Percentiles rank a stretch among this genome's conserved stretches.
Evolutionary conservation across 1,140 invertebrate genomes (phyloP).

Genomic region (Drosophila chauvacae): DNA sequence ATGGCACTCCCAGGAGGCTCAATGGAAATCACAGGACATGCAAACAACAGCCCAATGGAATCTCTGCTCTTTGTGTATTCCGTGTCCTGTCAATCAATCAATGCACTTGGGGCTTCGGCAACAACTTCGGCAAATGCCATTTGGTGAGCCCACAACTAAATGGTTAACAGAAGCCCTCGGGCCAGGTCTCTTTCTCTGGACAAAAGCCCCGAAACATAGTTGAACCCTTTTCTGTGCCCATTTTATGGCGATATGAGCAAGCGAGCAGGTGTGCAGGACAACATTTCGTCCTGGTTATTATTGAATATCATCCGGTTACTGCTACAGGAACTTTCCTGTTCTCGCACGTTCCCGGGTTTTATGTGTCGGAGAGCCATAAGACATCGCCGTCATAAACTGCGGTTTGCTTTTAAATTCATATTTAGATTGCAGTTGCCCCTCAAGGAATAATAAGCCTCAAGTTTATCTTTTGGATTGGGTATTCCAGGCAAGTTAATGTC

Average conservation of each 20-base stretch:
- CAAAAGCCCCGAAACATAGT: constrained; percentile 46
- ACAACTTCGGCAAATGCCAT: constrained; percentile 13
- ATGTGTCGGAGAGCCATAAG: constrained; percentile 24
- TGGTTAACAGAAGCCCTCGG: constrained; percentile 45
- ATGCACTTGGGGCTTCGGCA: constrained; percentile 32
- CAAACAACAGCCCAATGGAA: constrained; percentile 24
- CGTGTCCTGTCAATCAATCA: constrained; percentile 60
- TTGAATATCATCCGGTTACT: constrained; percentile 59
- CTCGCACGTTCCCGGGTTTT: constrained; percentile 52
- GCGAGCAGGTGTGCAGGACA: constrained; percentile 20
- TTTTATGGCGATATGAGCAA: constrained; percentile 21
- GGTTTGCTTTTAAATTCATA: constrained; percentile 26
- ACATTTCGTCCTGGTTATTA: constrained; percentile 46
- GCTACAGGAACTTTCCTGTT: constrained; percentile 1
- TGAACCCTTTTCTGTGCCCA: constrained; percentile 28
- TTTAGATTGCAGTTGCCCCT: constrained; percentile 31
- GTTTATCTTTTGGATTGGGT: constrained; percentile 1
- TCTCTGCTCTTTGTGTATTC: constrained; percentile 12
- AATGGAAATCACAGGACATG: constrained; percentile 41
- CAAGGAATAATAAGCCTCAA: neutral
- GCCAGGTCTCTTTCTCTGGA: constrained; percentile 20
- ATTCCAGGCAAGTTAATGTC: neutral
- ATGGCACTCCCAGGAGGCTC: constrained; percentile 27
- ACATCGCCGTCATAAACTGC: constrained; percentile 52
- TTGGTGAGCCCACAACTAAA: constrained; percentile 37